phyloP scores from a whole-genome alignment of 1,140 invertebrate genomes.

The Leptinotarsa defecta region DNA sequence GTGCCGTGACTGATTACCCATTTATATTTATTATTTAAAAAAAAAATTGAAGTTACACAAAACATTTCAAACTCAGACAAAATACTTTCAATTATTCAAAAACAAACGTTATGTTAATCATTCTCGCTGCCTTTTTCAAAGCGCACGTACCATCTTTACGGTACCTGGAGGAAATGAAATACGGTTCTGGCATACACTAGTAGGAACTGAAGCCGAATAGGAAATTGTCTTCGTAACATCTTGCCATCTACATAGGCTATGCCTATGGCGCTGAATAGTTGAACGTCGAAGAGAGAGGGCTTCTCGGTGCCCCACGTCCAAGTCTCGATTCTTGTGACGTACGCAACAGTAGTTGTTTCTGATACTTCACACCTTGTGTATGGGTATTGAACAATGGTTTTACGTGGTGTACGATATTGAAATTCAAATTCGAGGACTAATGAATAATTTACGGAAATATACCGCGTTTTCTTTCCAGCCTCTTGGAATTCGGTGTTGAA shows the following conservation, averaged over 20 bases:
- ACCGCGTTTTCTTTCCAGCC: background rate
- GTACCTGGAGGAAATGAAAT: slow-evolving; percentile 2
- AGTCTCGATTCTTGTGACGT: slow-evolving; percentile 5
- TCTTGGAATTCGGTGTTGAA: background rate
- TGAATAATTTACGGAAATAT: background rate
- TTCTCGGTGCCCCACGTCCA: slow-evolving; percentile 14
- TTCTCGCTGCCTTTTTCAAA: background rate
- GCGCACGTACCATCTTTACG: slow-evolving; percentile 13
- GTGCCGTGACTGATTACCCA: too few species aligned
- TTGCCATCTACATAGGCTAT: slow-evolving; percentile 9
- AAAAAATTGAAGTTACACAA: too few species aligned
- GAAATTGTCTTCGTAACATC: slow-evolving; percentile 13
- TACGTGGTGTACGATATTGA: slow-evolving; percentile 2
- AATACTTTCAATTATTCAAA: slow-evolving; percentile 1
- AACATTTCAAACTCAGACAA: background rate
- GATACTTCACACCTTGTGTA: slow-evolving; percentile 18
- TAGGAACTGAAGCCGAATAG: background rate
- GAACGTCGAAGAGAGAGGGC: slow-evolving; percentile 20
- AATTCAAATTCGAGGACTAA: background rate
- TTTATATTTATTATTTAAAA: too few species aligned
- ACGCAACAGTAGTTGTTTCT: slow-evolving; percentile 13
- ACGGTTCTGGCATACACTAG: slow-evolving; percentile 5
- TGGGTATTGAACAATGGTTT: background rate
- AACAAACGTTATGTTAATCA: background rate
- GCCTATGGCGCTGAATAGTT: slow-evolving; percentile 17